phyloP scores from a whole-genome alignment of 2,888 invertebrate species.

The Tholera decimalis region DNA sequence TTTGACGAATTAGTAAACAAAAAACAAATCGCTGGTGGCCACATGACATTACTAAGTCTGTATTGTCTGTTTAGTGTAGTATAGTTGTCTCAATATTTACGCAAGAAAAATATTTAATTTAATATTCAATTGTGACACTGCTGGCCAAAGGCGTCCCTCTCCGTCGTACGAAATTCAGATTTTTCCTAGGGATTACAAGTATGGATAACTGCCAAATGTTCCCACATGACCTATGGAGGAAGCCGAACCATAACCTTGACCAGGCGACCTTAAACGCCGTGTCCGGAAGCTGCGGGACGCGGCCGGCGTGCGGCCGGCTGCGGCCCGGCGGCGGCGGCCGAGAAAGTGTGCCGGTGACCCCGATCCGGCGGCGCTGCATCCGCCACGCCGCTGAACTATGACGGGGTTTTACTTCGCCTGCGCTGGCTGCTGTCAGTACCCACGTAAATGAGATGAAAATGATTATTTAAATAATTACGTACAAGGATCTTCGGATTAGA shows the following conservation, averaged over 20 bases:
- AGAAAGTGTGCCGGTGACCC: conserved; percentile 85
- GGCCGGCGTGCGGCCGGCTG: conserved; percentile 28
- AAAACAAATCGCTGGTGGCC: too few relatives aligned
- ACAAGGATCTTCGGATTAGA: too few relatives aligned
- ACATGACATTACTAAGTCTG: too few relatives aligned
- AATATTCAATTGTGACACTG: too few relatives aligned
- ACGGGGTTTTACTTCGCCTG: conserved; percentile 47
- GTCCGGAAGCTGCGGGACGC: conserved; percentile 73
- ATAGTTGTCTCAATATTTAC: too few relatives aligned
- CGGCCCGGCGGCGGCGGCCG: conserved; percentile 54
- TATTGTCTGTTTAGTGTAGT: too few relatives aligned
- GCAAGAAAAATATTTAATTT: too few relatives aligned
- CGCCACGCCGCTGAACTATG: conserved; percentile 72
- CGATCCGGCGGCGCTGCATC: conserved; percentile 79
- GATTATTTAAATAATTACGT: background rate
- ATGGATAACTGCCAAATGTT: conserved; percentile 6
- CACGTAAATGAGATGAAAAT: conserved; percentile 5
- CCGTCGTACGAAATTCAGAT: background rate
- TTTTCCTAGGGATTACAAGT: background rate
- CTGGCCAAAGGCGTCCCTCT: background rate
- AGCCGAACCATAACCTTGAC: conserved; percentile 81
- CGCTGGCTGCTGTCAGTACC: conserved; percentile 1
- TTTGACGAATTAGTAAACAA: too few relatives aligned
- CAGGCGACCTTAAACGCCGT: conserved; percentile 74
- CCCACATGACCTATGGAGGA: conserved; percentile 30